phyloP scores from a whole-genome alignment of 2,888 invertebrate genomes.

The Drosophila seclusa region DNA sequence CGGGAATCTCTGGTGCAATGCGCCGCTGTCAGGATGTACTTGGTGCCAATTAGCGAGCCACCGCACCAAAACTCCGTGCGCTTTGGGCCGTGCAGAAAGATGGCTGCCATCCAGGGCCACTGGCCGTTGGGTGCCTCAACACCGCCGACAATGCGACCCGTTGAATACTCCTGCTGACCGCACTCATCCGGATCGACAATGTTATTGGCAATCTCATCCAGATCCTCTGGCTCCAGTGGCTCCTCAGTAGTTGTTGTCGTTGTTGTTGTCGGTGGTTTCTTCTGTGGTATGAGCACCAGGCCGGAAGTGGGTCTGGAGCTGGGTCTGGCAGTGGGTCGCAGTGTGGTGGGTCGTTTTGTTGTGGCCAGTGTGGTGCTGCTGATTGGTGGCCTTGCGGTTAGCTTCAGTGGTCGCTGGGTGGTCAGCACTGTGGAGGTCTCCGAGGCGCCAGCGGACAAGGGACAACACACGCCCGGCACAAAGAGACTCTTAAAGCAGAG shows the following conservation, averaged over 20 bases:
- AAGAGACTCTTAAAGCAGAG: constrained; percentile 96
- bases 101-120: constrained; percentile 99
- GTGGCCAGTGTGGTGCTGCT: constrained; percentile 75
- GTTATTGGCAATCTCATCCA: constrained; percentile 75
- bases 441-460: constrained; percentile 83
- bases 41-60: constrained; percentile 92
- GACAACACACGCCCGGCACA: constrained; percentile 97
- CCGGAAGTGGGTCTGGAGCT: constrained; percentile 77
- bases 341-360: constrained; percentile 80
- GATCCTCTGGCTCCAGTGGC: constrained; percentile 70
- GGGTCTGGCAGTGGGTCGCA: constrained; percentile 57
- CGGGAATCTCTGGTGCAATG: constrained; percentile 96
- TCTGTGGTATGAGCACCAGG: constrained; percentile 83
- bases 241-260: constrained; percentile 86
- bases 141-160: constrained; percentile 96
- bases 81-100: constrained; percentile 93
- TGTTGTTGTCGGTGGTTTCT: constrained; percentile 85
- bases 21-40: constrained; percentile 93
- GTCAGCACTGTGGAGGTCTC: constrained; percentile 81
- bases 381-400: constrained; percentile 81
- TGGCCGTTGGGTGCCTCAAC: constrained; percentile 92
- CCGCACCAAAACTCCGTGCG: constrained; percentile 97
- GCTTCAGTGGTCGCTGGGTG: constrained; percentile 80
- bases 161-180: constrained; percentile 92
- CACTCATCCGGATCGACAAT: constrained; percentile 87